Base-by-base conservation (phyloP, 2,888 invertebrate genomes). In the Timema cristinae region DNA sequence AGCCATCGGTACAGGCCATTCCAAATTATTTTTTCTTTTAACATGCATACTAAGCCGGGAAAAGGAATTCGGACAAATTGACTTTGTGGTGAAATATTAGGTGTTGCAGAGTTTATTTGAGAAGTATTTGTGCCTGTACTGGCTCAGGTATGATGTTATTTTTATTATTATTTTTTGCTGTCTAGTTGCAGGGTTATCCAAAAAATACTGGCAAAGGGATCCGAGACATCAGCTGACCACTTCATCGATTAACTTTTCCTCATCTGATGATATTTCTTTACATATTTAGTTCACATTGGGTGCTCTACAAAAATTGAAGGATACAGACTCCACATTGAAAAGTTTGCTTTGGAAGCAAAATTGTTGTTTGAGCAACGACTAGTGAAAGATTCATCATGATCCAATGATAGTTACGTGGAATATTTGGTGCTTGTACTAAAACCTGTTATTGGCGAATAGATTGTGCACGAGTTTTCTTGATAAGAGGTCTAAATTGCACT, bases 61-160 rank as follows among this genome's bases (percentile, higher is more conserved):
- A 79, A 79, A 79, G 79, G 77, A 74, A 32, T 32, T 32, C 32
- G 32, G 32, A 32, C 32, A 32, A 32, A 32, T 32, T 32, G 32
- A 32, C 32, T 32, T 32, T 32, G 32, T 32, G 32, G 32, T 32
- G 32, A 32, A 32, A 32, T 32, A 32, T 32, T 32, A 69, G 63
- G 67, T 72, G 71, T 70, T 73, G 67, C 61, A 69, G 68, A 67
- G 59, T 69, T 69, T 61, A 71, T 72, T 70, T 32, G 67, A 54
- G 72, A 75, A 75, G 73, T 73, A 75, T 73, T 73, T 73, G 75
- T 73, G 76, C 76, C 75, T 77, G 75, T 76, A 74, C 75, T 85
- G 86, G 86, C 86, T 87, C 86, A 86, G 86, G 86, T 87, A 86
- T 86, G 86, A 86, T 86, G 68, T 68, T 74, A 70, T 73, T 51